Evolutionary conservation across 2,888 invertebrate species (phyloP), one percentile per base, ranked within the genome.

Genomic region (Orchesellides sinensis): DNA sequence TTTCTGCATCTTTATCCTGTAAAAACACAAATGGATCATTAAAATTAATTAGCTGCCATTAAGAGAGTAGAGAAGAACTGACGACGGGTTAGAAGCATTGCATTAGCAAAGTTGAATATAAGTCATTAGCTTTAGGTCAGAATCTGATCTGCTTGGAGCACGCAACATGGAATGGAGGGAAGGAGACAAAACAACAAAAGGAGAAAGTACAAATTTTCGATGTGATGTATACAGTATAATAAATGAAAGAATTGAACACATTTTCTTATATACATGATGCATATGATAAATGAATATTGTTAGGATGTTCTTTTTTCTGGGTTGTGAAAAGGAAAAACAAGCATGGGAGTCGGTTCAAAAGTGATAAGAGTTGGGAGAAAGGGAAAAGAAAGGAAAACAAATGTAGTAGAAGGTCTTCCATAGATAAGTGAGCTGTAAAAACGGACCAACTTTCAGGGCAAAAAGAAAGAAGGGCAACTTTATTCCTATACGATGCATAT

Each of bases 1-100:
- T 78, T 47, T 84, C 84, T 23, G 79, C 65, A 52, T 85, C 85
- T 63, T 85, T 85, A 63, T 83, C 85, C 85, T 85, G 72, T 70
- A 68, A 72, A n/a, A n/a, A 68, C 56, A 78, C 21, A 75, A 84
- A 81, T 74, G 73, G 59, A 74, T 69, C 74, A 69, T 83, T 74
- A 79, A 79, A 79, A 81, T 81, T 68, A 81, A 77, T 80, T 73
- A 81, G 80, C 80, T 68, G 68, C 80, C 80, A 81, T 81, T 81
- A 81, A 74, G 68, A 65, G 68, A 81, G 66, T n/a, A n/a, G n/a
- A n/a, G n/a, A n/a, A n/a, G n/a, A n/a, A n/a, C 66, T 72, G 78
- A 70, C 70, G 70, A 49, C 52, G 61, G 56, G 59, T 14, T 40
- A 19, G 72, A 66, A 73, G 73, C 80, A 81, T 81, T 73, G 73